phyloP scores from a whole-genome alignment of 92 coral and sea anemone genomes.

The Porites divaricata region DNA sequence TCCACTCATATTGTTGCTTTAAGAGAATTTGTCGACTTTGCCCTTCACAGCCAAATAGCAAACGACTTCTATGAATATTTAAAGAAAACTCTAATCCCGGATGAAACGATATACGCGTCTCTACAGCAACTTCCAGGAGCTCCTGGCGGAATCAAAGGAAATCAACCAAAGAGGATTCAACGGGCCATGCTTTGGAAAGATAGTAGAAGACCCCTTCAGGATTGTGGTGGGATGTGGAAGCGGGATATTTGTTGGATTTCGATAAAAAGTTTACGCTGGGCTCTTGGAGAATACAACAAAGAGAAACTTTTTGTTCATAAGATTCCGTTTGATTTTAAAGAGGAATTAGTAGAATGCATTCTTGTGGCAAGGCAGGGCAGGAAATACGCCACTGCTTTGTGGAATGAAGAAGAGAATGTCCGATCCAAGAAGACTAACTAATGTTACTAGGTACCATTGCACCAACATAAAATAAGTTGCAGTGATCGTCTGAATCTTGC shows the following conservation, averaged over 20 bases:
- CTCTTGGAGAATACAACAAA: not conserved
- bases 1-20: not conserved
- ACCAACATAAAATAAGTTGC: too few species aligned
- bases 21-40: constrained; percentile 6
- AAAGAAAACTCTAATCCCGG: not conserved
- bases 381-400: not conserved
- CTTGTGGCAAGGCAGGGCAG: not conserved
- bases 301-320: not conserved
- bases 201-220: too few species aligned
- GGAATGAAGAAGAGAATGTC: not conserved
- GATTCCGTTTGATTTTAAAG: not conserved
- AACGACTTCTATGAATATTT: not conserved
- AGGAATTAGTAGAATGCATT: not conserved
- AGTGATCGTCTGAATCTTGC: too few species aligned
- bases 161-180: not conserved
- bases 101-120: constrained; percentile 16
- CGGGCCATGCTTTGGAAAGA: constrained; percentile 23
- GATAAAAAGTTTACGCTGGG: constrained; percentile 38
- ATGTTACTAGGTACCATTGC: too few species aligned
- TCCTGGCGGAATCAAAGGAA: constrained; percentile 5
- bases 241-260: constrained; percentile 36
- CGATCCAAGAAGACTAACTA: not conserved
- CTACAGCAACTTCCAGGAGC: constrained; percentile 28
- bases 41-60: not conserved
- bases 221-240: constrained; percentile 22